Evolutionary conservation across 2,113 vertebrate genomes (phyloP).

Genomic region (Genyomyrus donnyi): DNA sequence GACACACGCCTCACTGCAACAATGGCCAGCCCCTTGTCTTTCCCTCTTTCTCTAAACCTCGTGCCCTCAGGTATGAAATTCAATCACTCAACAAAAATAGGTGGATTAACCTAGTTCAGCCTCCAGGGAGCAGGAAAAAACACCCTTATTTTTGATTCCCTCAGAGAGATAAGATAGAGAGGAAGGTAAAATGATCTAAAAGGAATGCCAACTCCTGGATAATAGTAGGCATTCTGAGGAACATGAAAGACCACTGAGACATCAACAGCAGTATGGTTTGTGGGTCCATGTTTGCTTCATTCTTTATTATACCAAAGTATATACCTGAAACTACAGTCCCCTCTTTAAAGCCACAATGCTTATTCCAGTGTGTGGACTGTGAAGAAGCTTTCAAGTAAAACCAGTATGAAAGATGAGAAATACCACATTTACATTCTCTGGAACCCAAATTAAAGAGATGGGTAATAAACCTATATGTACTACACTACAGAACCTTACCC

Average conservation of each 20-base stretch:
- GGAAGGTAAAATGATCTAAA: slow-evolving; percentile 9
- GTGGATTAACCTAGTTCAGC: slow-evolving; percentile 19
- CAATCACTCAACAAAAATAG: slow-evolving; percentile 14
- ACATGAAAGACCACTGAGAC: not conserved
- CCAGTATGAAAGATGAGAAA: not conserved
- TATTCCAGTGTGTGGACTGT: not conserved
- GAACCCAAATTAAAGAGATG: not conserved
- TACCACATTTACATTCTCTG: not conserved
- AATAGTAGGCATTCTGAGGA: slow-evolving; percentile 1
- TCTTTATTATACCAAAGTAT: not conserved
- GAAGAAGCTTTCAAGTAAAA: not conserved
- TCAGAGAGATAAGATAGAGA: slow-evolving; percentile 8
- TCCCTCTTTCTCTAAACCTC: slow-evolving; percentile 1
- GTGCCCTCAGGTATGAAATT: slow-evolving; percentile 18
- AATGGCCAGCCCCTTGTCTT: not conserved
- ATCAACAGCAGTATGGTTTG: not conserved
- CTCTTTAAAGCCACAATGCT: not conserved
- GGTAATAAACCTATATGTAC: not conserved
- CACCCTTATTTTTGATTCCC: slow-evolving; percentile 13
- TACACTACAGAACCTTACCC: not conserved
- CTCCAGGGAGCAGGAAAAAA: slow-evolving; percentile 11
- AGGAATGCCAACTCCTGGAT: slow-evolving; percentile 1
- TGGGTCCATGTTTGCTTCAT: not conserved
- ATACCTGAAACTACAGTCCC: not conserved
- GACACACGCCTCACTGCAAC: slow-evolving; percentile 8